Base-by-base conservation (phyloP, 2,113 vertebrate genomes). In the Rana temporaria region DNA sequence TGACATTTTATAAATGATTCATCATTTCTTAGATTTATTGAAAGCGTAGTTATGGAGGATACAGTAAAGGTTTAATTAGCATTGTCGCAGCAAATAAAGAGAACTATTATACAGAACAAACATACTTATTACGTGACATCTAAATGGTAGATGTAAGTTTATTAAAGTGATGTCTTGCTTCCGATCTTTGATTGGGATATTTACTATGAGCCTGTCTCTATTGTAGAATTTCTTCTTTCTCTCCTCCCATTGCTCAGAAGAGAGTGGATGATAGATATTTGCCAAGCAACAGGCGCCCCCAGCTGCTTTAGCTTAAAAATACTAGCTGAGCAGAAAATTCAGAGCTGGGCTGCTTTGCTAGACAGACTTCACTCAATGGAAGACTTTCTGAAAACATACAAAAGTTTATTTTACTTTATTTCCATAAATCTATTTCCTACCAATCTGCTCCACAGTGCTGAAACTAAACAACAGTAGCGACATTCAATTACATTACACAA, bases 251-350 rank as follows among this genome's bases (percentile, higher is more conserved):
- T 63, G 19, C 12, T 38, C 34, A 48, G 42, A 48, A 11, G 9
- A 12, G 42, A 48, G 56, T 20, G 57, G 42, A 15, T 48, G 34
- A 76, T 63, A 42, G 62, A 63, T 63, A 63, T 76, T 76, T 76
- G 16, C n/a, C 32, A 76, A 32, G 59, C 73, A 76, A 15, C n/a
- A 42, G 32, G 59, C 73, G 73, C 73, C 73, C 73, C 73, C 73
- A 76, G 59, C 56, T 76, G 73, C 56, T 63, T 63, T 19, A 38
- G n/a, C 34, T 42, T 52, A 63, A 63, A 62, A 76, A 42, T 76
- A 76, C 73, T 38, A 63, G 73, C 32, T 17, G 42, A 34, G 18
- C 19, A 71, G 53, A 56, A 72, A 30, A 55, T 24, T 26, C 22
- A 48, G 9, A 48, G 12, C 42, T 48, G 6, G 12, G 42, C 42